phyloP scores from a whole-genome alignment of 2,888 invertebrate genomes.

The Drosophila austrosaltans region DNA sequence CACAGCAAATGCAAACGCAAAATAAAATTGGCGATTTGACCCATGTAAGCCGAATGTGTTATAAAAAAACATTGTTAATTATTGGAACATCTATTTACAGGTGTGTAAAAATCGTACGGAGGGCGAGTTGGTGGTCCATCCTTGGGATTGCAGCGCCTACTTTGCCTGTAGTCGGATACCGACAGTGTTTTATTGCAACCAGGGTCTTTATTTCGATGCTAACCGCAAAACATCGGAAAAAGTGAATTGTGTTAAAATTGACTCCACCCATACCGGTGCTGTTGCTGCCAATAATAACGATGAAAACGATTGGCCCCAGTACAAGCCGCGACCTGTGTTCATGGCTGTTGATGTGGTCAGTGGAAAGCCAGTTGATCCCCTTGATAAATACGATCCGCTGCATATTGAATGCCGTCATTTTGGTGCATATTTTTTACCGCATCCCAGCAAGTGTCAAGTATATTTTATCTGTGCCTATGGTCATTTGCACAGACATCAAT shows the following conservation, averaged over 20 bases:
- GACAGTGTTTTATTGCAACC: conserved; percentile 61
- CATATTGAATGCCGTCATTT: conserved; percentile 77
- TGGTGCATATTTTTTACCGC: conserved; percentile 81
- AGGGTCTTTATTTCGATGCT: conserved; percentile 72
- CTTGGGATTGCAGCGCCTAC: conserved; percentile 74
- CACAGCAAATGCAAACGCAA: conserved; percentile 24
- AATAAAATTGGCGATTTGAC: conserved; percentile 48
- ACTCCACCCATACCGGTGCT: neutral
- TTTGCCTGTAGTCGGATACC: conserved; percentile 69
- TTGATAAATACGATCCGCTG: conserved; percentile 73
- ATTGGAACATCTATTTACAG: conserved; percentile 42
- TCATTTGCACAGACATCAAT: conserved; percentile 78
- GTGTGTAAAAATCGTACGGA: conserved; percentile 57
- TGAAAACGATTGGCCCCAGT: conserved; percentile 43
- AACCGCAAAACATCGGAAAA: conserved; percentile 59
- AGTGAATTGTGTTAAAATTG: conserved; percentile 54
- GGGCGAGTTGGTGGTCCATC: conserved; percentile 71
- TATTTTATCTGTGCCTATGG: conserved; percentile 82
- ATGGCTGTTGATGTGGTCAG: conserved; percentile 70
- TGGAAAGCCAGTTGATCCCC: conserved; percentile 64
- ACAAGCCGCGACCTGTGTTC: conserved; percentile 56
- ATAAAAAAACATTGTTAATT: neutral
- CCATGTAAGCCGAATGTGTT: conserved; percentile 43
- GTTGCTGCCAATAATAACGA: neutral
- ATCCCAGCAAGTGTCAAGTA: conserved; percentile 75